phyloP scores from a whole-genome alignment of 2,797 vertebrate genomes.

The Nannoperca australis region DNA sequence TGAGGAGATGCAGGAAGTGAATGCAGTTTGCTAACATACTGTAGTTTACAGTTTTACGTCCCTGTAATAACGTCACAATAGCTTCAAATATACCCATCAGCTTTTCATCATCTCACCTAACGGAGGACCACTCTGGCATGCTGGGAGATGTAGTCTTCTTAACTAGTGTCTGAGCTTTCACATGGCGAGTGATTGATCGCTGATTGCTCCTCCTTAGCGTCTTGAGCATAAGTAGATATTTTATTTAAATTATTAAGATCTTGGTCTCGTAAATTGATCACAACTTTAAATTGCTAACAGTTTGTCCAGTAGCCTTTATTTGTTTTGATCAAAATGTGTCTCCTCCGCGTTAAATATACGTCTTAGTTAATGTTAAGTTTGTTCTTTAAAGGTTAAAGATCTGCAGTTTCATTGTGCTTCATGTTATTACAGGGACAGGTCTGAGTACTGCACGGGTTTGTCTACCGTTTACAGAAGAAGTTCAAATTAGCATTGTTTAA shows the following conservation, averaged over 20 bases:
- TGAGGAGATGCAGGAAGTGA: conserved; percentile 22
- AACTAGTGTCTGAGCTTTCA: not conserved
- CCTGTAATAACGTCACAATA: conserved; percentile 57
- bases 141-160: not conserved
- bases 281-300: not conserved
- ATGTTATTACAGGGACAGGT: conserved; percentile 53
- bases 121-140: not conserved
- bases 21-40: conserved; percentile 49
- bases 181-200: no score
- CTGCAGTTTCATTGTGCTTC: conserved; percentile 4
- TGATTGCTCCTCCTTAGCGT: no score
- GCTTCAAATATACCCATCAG: not conserved
- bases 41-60: conserved; percentile 49
- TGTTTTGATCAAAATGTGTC: not conserved
- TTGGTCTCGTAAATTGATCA: no score
- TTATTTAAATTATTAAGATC: not conserved
- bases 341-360: not conserved
- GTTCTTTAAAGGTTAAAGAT: not conserved
- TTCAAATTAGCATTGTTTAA: conserved; percentile 47
- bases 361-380: not conserved
- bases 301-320: not conserved
- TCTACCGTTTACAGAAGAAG: conserved; percentile 75
- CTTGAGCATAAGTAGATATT: not conserved
- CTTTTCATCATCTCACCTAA: not conserved
- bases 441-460: conserved; percentile 66